Conservation (phyloP, 2,113 vertebrate species). For the Perognathus longimembris region DNA sequence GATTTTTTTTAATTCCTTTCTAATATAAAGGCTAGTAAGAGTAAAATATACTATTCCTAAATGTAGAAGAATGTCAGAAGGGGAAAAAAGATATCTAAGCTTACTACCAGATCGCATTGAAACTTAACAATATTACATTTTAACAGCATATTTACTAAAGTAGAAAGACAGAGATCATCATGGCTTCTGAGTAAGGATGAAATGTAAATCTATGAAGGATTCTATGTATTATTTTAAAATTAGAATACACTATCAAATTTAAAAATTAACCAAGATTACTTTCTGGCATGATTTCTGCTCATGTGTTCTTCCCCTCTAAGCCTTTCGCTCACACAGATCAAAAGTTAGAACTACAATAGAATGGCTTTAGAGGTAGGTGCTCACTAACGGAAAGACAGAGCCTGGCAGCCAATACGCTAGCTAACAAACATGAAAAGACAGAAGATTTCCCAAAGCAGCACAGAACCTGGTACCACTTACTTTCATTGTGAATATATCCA, state of each 20-base stretch:
- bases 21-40: background rate
- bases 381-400: background rate
- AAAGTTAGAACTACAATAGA: background rate
- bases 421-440: background rate
- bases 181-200: too few relatives aligned
- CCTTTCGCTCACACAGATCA: background rate
- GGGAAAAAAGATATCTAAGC: background rate
- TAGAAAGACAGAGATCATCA: too few relatives aligned
- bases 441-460: background rate
- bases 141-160: too few relatives aligned
- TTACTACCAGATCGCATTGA: background rate
- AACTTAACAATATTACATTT: background rate
- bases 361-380: background rate
- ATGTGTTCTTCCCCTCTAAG: background rate
- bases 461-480: background rate
- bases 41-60: background rate
- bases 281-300: background rate
- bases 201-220: too few relatives aligned
- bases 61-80: slow-evolving; percentile 1
- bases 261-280: background rate
- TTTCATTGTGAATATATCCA: background rate
- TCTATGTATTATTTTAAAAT: too few relatives aligned
- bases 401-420: background rate
- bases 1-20: background rate
- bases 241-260: background rate